Evolutionary conservation across 2,888 invertebrate species (phyloP).

Genomic region (Torymus tubicola): DNA sequence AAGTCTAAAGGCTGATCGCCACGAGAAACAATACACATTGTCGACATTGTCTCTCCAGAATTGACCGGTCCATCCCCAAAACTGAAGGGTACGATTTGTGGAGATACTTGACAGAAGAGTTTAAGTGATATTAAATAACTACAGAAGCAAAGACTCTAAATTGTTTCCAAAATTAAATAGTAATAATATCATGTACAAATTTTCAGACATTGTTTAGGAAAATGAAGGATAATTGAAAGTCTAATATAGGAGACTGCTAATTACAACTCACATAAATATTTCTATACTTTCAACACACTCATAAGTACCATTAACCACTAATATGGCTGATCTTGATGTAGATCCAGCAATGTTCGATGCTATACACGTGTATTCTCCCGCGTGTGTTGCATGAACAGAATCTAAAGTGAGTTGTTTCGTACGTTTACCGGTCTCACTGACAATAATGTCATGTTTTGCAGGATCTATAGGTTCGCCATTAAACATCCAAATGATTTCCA

Average conservation of each 20-base stretch:
- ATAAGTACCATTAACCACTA: constrained; percentile 84
- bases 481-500: constrained; percentile 81
- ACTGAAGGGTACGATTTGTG: constrained; percentile 84
- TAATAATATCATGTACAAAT: too few relatives aligned
- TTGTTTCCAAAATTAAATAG: too few relatives aligned
- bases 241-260: constrained; percentile 65
- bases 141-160: too few relatives aligned
- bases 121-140: too few relatives aligned
- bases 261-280: too few relatives aligned
- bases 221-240: too few relatives aligned
- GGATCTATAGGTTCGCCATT: constrained; percentile 69
- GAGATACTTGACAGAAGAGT: constrained; percentile 79
- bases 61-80: constrained; percentile 84
- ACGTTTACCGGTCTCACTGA: constrained; percentile 71
- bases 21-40: constrained; percentile 83
- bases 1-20: constrained; percentile 87
- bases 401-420: constrained; percentile 79
- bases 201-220: too few relatives aligned
- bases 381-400: constrained; percentile 81
- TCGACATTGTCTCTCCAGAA: constrained; percentile 83
- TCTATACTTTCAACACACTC: too few relatives aligned
- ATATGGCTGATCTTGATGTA: constrained; percentile 76
- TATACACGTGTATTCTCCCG: constrained; percentile 84
- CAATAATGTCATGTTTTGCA: constrained; percentile 64
- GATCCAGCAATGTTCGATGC: constrained; percentile 80